Evolutionary conservation across 2,797 vertebrate genomes (phyloP), one percentile per base, ranked within the genome.

Genomic region (Octomys mimax): DNA sequence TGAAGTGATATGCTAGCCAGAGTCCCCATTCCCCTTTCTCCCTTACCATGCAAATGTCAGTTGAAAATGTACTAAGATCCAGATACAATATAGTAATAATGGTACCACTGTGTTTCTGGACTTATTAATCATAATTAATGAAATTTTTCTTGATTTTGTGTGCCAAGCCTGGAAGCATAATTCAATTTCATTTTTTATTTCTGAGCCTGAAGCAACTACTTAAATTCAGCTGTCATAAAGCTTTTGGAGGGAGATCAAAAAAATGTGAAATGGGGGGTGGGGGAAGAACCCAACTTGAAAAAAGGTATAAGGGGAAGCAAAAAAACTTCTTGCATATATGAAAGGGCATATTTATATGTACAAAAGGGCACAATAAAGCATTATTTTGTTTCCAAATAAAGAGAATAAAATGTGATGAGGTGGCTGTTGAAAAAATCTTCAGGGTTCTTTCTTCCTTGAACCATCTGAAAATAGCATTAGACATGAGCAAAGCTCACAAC

Each of bases 61-160:
- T 49, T 90, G 96, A 97, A 95, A 97, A 95, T 66, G 85, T 82
- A 93, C 87, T 87, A 90, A 94, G 64, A 90, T 95, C 96, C 97
- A 97, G 97, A 97, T 90, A 96, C 92, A 78, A 82, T 89, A 70
- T 93, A 86, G 97, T 94, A 94, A 98, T 97, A 97, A 95, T 94
- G 91, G 94, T 80, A 84, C 97, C 87, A 96, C 95, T 97, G 96
- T 97, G 73, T 80, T 96, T 96, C 93, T 97, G 96, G 91, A 96
- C 96, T 96, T 96, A 97, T 97, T 96, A 97, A 94, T 97, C 95
- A 84, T 94, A 97, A 96, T 96, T 95, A 97, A 97, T 95, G 87
- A 97, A 94, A 92, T 97, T 98, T 95, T 95, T 96, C 95, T 87
- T 97, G 91, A 96, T 96, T 96, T 95, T 94, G 73, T 93, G 89